These are phyloP conservation scores for Melieria crassipennis DNA, from an alignment of 2,888 invertebrate genomes.

Conservation along the genomic window DNA sequence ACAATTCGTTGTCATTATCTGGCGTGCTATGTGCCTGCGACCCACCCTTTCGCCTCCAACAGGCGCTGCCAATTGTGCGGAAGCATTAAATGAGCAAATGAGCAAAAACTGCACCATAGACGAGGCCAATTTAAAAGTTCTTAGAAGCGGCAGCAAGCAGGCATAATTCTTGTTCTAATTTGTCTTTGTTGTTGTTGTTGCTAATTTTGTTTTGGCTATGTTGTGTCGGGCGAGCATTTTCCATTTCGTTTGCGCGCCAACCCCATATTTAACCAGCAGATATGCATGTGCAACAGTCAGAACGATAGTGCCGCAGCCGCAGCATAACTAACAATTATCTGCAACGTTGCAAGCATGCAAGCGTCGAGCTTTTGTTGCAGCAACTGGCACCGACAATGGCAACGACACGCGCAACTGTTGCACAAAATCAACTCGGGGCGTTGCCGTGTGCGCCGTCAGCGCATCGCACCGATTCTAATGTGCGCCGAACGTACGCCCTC, in stretches of 20 bases:
- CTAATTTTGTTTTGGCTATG: not conserved
- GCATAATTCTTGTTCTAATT: not conserved
- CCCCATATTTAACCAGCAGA: conserved; percentile 15
- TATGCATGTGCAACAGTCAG: conserved; percentile 10
- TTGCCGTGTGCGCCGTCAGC: conserved; percentile 51
- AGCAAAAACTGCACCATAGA: conserved; percentile 17
- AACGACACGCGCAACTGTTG: not conserved
- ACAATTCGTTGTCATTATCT: conserved; percentile 7
- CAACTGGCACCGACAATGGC: not conserved
- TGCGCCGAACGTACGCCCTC: conserved; percentile 41
- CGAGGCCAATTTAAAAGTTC: conserved; percentile 28
- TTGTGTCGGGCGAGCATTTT: conserved; percentile 14
- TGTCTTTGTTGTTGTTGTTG: not conserved
- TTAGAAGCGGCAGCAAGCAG: conserved; percentile 20
- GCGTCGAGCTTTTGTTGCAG: not conserved
- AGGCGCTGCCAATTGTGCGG: not conserved
- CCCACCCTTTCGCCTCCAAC: no score
- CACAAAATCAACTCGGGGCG: conserved; percentile 54
- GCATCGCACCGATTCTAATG: conserved; percentile 52
- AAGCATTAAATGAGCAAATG: not conserved
- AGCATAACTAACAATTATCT: conserved; percentile 29
- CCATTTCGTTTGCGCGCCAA: conserved; percentile 20
- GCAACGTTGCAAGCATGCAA: conserved; percentile 19
- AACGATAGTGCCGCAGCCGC: not conserved
- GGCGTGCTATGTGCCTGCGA: not conserved